These are phyloP conservation scores for Diarsia dahlii DNA, from an alignment of 2,888 invertebrate genomes.

Conservation along the genomic window DNA sequence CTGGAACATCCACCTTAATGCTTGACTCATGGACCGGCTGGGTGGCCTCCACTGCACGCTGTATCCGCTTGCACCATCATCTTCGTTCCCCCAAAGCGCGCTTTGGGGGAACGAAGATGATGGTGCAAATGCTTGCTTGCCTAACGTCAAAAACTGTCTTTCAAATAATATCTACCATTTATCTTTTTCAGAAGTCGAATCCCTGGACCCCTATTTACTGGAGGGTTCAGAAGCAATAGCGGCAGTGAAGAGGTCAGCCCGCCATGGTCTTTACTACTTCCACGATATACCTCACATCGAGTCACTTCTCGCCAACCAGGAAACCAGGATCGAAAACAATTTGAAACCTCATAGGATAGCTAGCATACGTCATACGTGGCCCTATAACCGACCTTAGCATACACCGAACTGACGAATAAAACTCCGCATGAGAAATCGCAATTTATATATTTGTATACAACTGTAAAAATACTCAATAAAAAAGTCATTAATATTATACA, in stretches of 20 bases:
- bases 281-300: constrained; percentile 92
- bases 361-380: constrained; percentile 91
- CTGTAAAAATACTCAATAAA: constrained; percentile 70
- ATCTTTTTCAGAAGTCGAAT: constrained; percentile 71
- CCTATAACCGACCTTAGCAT: constrained; percentile 88
- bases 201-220: constrained; percentile 90
- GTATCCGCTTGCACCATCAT: too few species aligned
- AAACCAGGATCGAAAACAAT: constrained; percentile 90
- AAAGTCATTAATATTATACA: constrained; percentile 71
- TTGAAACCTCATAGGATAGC: constrained; percentile 91
- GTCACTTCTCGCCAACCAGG: constrained; percentile 91
- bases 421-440: constrained; percentile 63
- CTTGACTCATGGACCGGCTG: not conserved
- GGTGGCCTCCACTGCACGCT: not conserved
- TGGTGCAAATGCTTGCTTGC: not conserved
- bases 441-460: constrained; percentile 69
- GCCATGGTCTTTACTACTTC: constrained; percentile 91
- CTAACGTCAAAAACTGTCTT: too few species aligned
- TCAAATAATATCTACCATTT: not conserved
- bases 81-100: too few species aligned
- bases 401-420: constrained; percentile 58
- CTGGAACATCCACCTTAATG: too few species aligned
- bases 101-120: not conserved
- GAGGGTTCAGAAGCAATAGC: constrained; percentile 91
- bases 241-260: constrained; percentile 89